These are phyloP conservation scores for Myotis pilosus DNA, from an alignment of 2,797 vertebrate species.

Conservation along the genomic window DNA sequence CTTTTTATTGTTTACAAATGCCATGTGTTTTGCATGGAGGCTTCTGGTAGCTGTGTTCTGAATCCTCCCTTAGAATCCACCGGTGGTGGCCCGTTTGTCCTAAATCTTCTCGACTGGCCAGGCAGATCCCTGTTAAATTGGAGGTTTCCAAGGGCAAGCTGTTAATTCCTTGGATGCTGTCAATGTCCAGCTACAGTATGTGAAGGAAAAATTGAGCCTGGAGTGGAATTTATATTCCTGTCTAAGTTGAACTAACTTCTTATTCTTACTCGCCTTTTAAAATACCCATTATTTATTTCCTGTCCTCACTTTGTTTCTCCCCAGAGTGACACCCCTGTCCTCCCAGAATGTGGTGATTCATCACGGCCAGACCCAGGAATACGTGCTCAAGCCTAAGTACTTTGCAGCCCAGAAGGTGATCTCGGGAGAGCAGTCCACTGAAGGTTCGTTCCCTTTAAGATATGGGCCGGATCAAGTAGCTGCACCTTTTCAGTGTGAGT, in stretches of 20 bases:
- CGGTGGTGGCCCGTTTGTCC: not conserved
- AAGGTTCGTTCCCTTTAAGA: slow-evolving; percentile 90
- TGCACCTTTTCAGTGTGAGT: slow-evolving; percentile 90
- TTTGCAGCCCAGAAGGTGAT: slow-evolving; percentile 88
- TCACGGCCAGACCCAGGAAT: slow-evolving; percentile 91
- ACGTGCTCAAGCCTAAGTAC: slow-evolving; percentile 93
- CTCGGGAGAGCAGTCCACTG: slow-evolving; percentile 88
- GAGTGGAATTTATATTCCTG: not conserved
- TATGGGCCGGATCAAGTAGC: slow-evolving; percentile 84
- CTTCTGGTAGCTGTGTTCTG: not conserved
- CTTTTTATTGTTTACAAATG: not conserved
- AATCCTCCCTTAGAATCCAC: not conserved
- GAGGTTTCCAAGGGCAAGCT: not conserved
- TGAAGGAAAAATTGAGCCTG: not conserved
- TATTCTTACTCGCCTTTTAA: slow-evolving; percentile 10
- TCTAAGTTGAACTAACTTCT: not conserved
- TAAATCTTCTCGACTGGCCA: not conserved
- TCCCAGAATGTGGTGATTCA: slow-evolving; percentile 88
- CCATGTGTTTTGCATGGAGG: not conserved
- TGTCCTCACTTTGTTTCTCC: slow-evolving; percentile 33
- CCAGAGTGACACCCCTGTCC: slow-evolving; percentile 88
- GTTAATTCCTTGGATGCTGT: not conserved
- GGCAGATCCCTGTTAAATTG: not conserved
- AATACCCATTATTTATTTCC: slow-evolving; percentile 41
- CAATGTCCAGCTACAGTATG: not conserved